Evolutionary conservation across 1,140 invertebrate species (phyloP).

Genomic region (Drosophila persimilis): DNA sequence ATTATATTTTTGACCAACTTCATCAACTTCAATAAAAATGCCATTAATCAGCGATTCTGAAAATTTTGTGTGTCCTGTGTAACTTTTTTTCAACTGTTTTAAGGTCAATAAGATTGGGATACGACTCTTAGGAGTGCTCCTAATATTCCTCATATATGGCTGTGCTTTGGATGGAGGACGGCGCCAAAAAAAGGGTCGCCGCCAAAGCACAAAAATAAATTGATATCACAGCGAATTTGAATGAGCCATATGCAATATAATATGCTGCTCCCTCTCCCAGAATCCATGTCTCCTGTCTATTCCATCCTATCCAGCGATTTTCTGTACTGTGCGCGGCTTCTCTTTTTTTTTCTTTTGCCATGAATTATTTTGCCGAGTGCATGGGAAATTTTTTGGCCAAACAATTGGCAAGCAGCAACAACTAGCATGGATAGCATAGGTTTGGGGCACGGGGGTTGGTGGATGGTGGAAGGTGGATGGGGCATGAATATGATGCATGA

Average conservation of each 20-base stretch:
- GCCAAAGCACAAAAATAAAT: constrained; percentile 71
- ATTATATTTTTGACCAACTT: constrained; percentile 53
- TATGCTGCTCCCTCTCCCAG: constrained; percentile 7
- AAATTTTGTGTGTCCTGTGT: too few species aligned
- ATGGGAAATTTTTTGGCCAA: constrained; percentile 70
- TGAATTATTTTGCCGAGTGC: constrained; percentile 72
- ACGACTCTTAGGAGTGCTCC: too few species aligned
- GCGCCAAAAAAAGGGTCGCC: constrained; percentile 22
- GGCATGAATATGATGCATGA: constrained; percentile 76
- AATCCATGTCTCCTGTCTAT: background rate
- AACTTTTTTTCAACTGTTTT: background rate
- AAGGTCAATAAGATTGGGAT: background rate
- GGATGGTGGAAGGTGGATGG: background rate
- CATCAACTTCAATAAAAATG: constrained; percentile 32
- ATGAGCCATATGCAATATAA: constrained; percentile 58
- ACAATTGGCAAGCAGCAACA: constrained; percentile 60
- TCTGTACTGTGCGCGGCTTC: background rate
- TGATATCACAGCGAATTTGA: constrained; percentile 71
- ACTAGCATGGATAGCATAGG: constrained; percentile 13
- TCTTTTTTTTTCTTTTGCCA: constrained; percentile 44
- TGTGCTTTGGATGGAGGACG: background rate
- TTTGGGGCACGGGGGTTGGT: background rate
- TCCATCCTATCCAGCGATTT: too few species aligned
- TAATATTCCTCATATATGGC: too few species aligned
- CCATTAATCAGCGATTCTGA: constrained; percentile 42